Conservation (phyloP, 2,797 vertebrate species). For the Botia kubotai region DNA sequence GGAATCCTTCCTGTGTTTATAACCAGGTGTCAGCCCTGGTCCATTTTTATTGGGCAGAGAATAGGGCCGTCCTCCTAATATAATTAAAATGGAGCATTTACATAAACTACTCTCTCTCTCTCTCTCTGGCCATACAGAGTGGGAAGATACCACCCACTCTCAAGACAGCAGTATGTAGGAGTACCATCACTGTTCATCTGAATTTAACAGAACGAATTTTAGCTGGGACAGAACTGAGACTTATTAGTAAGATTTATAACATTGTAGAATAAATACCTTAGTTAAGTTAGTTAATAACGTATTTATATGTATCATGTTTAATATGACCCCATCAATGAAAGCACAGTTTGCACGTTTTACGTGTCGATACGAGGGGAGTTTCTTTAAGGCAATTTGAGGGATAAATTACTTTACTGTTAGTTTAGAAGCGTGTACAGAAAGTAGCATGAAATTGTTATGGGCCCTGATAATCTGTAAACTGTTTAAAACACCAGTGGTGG, state of each 20-base stretch:
- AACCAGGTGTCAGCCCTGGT: slow-evolving; percentile 94
- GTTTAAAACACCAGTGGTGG: too few species aligned
- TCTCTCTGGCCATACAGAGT: slow-evolving; percentile 38
- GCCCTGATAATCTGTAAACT: neutral
- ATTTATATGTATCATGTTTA: neutral
- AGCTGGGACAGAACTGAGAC: slow-evolving; percentile 13
- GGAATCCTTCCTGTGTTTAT: slow-evolving; percentile 88
- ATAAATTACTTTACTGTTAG: neutral
- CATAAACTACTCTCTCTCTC: slow-evolving; percentile 71
- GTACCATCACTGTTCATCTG: neutral
- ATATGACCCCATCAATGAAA: neutral
- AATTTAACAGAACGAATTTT: slow-evolving; percentile 17
- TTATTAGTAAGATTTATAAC: neutral
- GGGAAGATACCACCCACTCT: slow-evolving; percentile 56
- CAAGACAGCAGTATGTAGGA: slow-evolving; percentile 19
- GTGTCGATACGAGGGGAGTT: neutral
- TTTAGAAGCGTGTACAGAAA: neutral
- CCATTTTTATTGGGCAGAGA: slow-evolving; percentile 93
- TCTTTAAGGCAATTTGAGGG: neutral
- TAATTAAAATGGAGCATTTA: slow-evolving; percentile 83
- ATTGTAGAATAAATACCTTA: neutral
- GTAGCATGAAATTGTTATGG: neutral
- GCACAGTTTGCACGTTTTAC: neutral
- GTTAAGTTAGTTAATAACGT: neutral
- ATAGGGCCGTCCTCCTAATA: slow-evolving; percentile 87